A percentile compares a stretch with the other conserved stretches of the same genome.
phyloP scores from a whole-genome alignment of 2,113 vertebrate species.

The Mormyrus lacerda region DNA sequence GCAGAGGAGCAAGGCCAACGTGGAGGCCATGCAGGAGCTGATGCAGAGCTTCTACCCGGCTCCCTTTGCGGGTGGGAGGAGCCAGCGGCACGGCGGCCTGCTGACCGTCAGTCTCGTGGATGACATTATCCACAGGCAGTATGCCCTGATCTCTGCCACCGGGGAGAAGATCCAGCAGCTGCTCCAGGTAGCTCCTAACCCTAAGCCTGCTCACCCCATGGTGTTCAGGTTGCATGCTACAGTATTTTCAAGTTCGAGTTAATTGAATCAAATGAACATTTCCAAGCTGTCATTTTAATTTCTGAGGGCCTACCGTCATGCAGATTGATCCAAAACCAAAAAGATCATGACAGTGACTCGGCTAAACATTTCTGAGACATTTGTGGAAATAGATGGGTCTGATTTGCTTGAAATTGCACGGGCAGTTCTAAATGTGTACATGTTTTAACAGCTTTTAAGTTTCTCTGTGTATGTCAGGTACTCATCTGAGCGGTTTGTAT shows the following conservation, averaged over 20 bases:
- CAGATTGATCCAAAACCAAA: background rate
- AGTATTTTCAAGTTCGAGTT: no score
- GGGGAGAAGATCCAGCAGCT: slow-evolving; percentile 50
- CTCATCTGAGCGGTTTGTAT: background rate
- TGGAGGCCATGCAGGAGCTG: slow-evolving; percentile 53
- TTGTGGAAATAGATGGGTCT: background rate
- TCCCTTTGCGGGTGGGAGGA: slow-evolving; percentile 51
- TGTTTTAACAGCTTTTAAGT: background rate
- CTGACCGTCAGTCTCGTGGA: slow-evolving; percentile 50
- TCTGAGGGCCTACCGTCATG: background rate
- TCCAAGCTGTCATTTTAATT: background rate
- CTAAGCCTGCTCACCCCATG: background rate
- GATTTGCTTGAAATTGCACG: background rate
- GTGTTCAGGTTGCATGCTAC: slow-evolving; percentile 39
- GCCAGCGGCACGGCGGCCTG: slow-evolving; percentile 35
- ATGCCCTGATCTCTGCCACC: slow-evolving; percentile 42
- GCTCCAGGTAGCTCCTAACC: slow-evolving; percentile 17
- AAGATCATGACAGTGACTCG: background rate
- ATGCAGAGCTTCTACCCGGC: slow-evolving; percentile 49
- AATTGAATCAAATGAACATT: background rate
- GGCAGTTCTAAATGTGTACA: background rate
- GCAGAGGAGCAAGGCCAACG: slow-evolving; percentile 59
- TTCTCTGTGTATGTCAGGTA: background rate
- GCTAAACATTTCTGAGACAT: background rate
- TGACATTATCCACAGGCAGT: slow-evolving; percentile 49